Evolutionary conservation across 2,888 invertebrate species (phyloP), one percentile per base, ranked within the genome.

Genomic region (Eupithecia insigniata): DNA sequence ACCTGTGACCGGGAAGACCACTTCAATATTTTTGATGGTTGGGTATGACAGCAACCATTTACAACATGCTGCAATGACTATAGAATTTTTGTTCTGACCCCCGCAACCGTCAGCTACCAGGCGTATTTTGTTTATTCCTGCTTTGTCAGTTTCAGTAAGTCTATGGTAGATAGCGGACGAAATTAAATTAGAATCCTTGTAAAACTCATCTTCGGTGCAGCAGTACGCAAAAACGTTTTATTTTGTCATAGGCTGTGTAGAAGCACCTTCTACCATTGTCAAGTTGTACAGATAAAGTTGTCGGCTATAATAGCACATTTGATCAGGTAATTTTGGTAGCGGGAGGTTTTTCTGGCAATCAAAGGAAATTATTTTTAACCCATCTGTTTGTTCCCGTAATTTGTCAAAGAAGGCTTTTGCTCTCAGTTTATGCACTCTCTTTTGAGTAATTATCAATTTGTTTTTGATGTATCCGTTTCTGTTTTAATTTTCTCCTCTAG

Each of bases 11-110:
- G 80, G 80, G 62, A 81, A 80, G 46, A 81, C 73, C 14, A 81
- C 18, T 77, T 79, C 80, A 14, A 80, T 73, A 16, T 46, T 51
- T 67, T 80, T 78, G 12, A 80, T 74, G 32, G 28, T 60, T 36
- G n/a, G 55, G 67, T 76, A 70, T 58, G 72, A 71, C 32, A 76
- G 55, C 51, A 80, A 51, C 78, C 80, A 79, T 75, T 79, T 78
- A 61, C 76, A 74, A 55, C 79, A 79, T 65, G 77, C 74, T 30
- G 74, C 78, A 46, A 81, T 26, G 16, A 79, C 55, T 62, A 69
- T 78, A 16, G 71, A 75, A 67, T 82, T 81, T 79, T 82, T 82
- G 69, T 80, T 81, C 73, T 82, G 82, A n/a, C 76, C 78, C 6
- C 71, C 80, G 51, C 81, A 81, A 8, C 81, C 80, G 65, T 82